phyloP scores from a whole-genome alignment of 1,140 invertebrate species.

The Oncopeltus fasciatus region DNA sequence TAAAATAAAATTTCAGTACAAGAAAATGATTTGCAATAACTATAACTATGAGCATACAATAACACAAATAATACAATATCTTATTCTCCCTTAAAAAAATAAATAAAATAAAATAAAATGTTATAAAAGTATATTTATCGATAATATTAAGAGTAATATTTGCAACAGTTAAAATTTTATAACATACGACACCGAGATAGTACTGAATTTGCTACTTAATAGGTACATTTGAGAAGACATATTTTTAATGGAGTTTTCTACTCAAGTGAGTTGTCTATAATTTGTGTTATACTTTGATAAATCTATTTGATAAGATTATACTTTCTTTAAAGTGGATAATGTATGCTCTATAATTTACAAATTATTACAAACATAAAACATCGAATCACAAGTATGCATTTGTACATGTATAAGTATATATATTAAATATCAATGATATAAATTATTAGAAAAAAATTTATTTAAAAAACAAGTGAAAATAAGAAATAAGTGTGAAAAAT shows the following conservation, averaged over 20 bases:
- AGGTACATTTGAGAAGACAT: constrained; percentile 17
- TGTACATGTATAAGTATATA: not conserved
- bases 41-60: constrained; percentile 12
- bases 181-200: constrained; percentile 18
- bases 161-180: constrained; percentile 8
- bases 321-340: constrained; percentile 15
- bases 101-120: not conserved
- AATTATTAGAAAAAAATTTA: not conserved
- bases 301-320: constrained; percentile 15
- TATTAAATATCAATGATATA: not conserved
- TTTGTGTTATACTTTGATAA: constrained; percentile 16
- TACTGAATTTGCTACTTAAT: constrained; percentile 14
- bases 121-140: not conserved
- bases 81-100: not conserved
- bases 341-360: constrained; percentile 18
- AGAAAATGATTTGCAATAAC: constrained; percentile 3
- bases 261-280: constrained; percentile 14
- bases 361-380: constrained; percentile 11
- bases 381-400: constrained; percentile 6
- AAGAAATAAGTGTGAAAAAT: not conserved
- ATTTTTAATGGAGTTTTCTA: constrained; percentile 3
- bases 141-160: not conserved
- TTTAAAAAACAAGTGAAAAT: not conserved
- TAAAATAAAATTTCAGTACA: constrained; percentile 4
- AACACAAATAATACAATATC: not conserved